These are phyloP conservation scores for Stigmatopora argus DNA, from an alignment of 2,113 vertebrate species.

Conservation along the genomic window DNA sequence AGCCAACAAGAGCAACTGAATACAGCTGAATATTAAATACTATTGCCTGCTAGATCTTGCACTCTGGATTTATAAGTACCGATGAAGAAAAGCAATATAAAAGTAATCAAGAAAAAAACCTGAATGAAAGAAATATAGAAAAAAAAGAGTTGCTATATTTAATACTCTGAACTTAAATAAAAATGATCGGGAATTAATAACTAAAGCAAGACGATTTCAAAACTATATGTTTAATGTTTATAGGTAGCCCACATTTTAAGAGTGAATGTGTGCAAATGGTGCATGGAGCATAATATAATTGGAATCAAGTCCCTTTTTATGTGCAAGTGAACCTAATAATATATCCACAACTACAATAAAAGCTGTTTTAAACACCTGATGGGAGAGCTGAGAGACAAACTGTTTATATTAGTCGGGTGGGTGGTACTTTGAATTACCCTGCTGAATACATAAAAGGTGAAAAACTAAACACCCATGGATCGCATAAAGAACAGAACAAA, in stretches of 20 bases:
- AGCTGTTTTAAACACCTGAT: background rate
- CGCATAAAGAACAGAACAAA: slow-evolving; percentile 8
- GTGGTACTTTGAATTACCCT: background rate
- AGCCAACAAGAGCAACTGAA: background rate
- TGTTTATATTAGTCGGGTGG: background rate
- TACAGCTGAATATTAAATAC: background rate
- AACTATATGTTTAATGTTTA: background rate
- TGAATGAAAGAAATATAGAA: too few relatives aligned
- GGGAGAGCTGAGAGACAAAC: background rate
- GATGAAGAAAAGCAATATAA: background rate
- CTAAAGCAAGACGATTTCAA: background rate
- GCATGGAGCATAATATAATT: background rate
- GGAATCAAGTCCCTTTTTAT: background rate
- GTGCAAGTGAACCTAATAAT: background rate
- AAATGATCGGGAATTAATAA: background rate
- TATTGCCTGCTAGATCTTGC: background rate
- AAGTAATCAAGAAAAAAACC: background rate
- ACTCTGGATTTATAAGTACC: too few relatives aligned
- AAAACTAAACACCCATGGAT: background rate
- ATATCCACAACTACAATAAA: background rate
- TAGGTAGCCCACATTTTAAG: background rate
- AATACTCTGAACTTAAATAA: background rate
- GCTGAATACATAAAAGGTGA: background rate
- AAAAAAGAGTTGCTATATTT: too few relatives aligned
- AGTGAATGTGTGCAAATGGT: background rate